These are phyloP conservation scores for Mesitornis unicolor DNA, from an alignment of 2,113 vertebrate species.

Conservation along the genomic window DNA sequence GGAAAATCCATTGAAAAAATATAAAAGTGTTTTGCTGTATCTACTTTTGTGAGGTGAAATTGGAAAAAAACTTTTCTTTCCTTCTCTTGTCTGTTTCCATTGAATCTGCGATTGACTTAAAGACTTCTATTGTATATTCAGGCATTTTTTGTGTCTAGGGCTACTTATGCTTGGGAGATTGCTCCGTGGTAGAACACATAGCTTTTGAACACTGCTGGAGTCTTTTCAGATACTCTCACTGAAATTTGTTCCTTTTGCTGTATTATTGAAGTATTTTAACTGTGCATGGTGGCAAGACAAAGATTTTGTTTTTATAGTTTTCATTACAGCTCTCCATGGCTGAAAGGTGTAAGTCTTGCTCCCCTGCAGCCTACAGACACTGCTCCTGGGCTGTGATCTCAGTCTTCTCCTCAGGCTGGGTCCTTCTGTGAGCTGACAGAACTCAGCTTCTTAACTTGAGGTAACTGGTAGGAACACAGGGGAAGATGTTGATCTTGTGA, in stretches of 20 bases:
- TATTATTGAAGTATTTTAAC: neutral
- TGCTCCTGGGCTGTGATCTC: neutral
- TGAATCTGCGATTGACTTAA: neutral
- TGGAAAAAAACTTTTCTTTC: neutral
- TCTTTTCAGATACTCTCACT: neutral
- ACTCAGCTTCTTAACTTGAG: neutral
- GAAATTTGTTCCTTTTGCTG: neutral
- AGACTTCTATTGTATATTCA: neutral
- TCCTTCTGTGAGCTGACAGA: neutral
- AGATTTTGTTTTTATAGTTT: neutral
- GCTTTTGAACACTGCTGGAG: neutral
- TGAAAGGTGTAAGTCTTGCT: neutral
- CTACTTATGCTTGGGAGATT: neutral
- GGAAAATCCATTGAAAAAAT: neutral
- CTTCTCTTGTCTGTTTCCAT: neutral
- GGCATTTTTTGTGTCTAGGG: no score
- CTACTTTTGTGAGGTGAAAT: neutral
- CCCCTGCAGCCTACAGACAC: rapidly evolving
- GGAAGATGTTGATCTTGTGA: neutral
- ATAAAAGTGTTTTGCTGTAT: neutral
- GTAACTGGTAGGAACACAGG: neutral
- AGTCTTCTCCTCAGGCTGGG: rapidly evolving
- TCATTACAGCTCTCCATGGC: neutral
- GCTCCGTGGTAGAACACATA: neutral
- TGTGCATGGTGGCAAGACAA: neutral